These are phyloP conservation scores for Episyrphus balteatus DNA, from an alignment of 1,140 invertebrate genomes.

Conservation along the genomic window DNA sequence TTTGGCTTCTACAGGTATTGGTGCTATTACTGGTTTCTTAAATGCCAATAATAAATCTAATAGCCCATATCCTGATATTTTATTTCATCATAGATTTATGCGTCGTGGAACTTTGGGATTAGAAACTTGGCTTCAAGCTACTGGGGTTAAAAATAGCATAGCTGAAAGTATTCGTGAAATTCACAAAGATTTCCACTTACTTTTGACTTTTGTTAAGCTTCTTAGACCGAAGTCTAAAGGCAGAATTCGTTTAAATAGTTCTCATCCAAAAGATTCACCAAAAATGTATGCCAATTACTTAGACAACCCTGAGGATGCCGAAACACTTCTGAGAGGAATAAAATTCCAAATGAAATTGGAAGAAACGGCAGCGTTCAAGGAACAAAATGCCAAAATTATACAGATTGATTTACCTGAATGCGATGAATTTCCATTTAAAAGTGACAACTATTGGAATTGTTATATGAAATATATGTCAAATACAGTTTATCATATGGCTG, in stretches of 20 bases:
- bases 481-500: too few species aligned
- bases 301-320: constrained; percentile 45
- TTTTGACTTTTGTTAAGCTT: constrained; percentile 51
- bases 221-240: constrained; percentile 62
- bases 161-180: constrained; percentile 68
- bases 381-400: constrained; percentile 43
- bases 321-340: constrained; percentile 53
- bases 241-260: constrained; percentile 48
- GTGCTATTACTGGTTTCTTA: constrained; percentile 16
- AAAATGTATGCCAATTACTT: constrained; percentile 64
- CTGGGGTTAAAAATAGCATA: constrained; percentile 71
- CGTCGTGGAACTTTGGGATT: constrained; percentile 56
- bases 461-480: too few species aligned
- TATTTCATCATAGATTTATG: constrained; percentile 20
- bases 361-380: constrained; percentile 45
- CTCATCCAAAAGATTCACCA: constrained; percentile 57
- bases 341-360: constrained; percentile 47
- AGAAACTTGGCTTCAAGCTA: constrained; percentile 57
- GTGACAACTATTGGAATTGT: too few species aligned
- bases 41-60: constrained; percentile 33
- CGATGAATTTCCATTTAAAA: constrained; percentile 39
- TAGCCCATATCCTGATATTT: constrained; percentile 29
- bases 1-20: constrained; percentile 40
- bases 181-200: constrained; percentile 55
- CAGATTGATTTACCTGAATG: constrained; percentile 49